A percentile compares a stretch with the other conserved stretches of the same genome.
These are phyloP conservation scores for Budorcas taxicolor DNA, from an alignment of 2,113 vertebrate genomes.

Conservation along the genomic window DNA sequence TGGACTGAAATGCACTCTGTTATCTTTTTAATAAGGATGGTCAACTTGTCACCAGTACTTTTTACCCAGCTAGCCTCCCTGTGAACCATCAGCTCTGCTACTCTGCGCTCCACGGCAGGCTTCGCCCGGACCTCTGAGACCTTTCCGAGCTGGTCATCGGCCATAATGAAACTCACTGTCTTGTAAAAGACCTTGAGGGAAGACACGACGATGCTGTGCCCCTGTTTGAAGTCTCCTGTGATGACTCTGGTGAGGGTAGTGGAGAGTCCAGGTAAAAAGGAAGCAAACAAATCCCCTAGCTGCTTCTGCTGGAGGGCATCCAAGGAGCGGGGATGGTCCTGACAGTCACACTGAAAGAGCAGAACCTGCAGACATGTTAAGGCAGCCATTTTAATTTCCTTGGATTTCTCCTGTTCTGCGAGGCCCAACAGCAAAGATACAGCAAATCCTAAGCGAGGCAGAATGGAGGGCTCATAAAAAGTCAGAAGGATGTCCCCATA, in stretches of 20 bases:
- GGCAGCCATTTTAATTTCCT: conserved; percentile 84
- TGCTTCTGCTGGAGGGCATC: conserved; percentile 64
- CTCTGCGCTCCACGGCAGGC: conserved; percentile 59
- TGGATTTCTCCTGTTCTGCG: conserved; percentile 87
- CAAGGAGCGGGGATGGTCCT: conserved; percentile 72
- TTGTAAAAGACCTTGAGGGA: conserved; percentile 87
- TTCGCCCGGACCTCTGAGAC: conserved; percentile 54
- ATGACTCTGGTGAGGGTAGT: conserved; percentile 83
- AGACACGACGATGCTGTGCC: conserved; percentile 81
- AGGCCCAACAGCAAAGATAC: conserved; percentile 88
- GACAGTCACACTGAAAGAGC: conserved; percentile 86
- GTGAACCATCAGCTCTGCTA: conserved; percentile 83
- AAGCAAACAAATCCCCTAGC: conserved; percentile 86
- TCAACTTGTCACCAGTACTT: conserved; percentile 82
- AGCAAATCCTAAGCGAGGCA: conserved; percentile 89
- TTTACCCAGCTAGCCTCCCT: conserved; percentile 87
- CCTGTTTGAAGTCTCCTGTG: conserved; percentile 89
- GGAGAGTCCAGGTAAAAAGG: conserved; percentile 94
- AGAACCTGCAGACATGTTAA: conserved; percentile 87
- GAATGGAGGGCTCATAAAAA: conserved; percentile 84
- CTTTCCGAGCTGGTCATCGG: conserved; percentile 84
- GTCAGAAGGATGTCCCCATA: conserved; percentile 82
- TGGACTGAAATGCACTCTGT: conserved; percentile 85
- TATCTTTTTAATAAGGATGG: conserved; percentile 84
- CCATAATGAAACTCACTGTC: conserved; percentile 84